phyloP scores from a whole-genome alignment of 2,113 vertebrate genomes.

The Passer montanus region DNA sequence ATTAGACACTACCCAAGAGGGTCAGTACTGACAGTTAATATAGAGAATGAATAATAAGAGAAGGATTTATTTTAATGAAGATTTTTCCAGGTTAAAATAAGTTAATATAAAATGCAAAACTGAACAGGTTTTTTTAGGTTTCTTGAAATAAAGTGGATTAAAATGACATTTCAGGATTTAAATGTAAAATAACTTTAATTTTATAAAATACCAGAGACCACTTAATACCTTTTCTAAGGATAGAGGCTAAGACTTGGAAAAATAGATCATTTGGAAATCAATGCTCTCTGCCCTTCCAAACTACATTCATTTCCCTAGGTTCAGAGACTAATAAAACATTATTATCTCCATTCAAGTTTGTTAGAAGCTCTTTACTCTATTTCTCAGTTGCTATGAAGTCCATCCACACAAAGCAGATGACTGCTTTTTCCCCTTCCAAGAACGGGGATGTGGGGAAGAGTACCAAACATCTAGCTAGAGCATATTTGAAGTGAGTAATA shows the following conservation, averaged over 20 bases:
- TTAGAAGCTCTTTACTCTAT: neutral
- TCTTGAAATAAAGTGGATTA: neutral
- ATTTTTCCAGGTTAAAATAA: neutral
- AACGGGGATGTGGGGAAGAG: rapidly evolving
- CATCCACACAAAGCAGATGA: neutral
- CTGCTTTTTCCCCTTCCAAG: neutral
- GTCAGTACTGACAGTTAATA: neutral
- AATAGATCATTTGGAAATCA: neutral
- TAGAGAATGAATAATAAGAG: neutral
- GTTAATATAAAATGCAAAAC: neutral
- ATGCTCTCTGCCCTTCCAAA: neutral
- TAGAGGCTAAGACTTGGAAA: neutral
- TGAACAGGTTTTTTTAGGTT: neutral
- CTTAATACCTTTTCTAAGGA: neutral
- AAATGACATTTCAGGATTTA: neutral
- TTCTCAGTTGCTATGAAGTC: neutral
- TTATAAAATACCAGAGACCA: neutral
- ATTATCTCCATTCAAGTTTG: neutral
- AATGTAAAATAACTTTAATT: neutral
- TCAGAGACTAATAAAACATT: neutral
- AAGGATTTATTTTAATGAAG: neutral
- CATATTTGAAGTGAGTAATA: neutral
- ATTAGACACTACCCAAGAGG: neutral
- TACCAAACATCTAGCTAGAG: neutral
- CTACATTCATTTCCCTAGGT: neutral